Base-by-base conservation (phyloP, 2,888 invertebrate species). In the Heliothis peltigera region DNA sequence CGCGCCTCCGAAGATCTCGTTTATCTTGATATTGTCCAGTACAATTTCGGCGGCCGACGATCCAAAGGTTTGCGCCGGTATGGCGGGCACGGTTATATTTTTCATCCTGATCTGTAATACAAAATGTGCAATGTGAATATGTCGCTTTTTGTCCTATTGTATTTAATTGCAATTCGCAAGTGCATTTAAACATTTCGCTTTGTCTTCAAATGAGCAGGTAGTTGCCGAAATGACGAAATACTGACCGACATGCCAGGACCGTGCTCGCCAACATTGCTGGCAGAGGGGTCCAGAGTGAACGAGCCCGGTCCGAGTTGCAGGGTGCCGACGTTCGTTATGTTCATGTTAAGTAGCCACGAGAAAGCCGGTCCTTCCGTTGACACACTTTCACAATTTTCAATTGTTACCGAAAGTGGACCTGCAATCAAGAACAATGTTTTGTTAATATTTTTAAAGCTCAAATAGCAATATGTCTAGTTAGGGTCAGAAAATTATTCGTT, bases 391-490 rank as follows among this genome's bases (percentile, higher is more conserved):
- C 96, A 96, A 68, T 95, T 91, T 55, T 92, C 91, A 81, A 97
- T 96, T 68, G 95, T 94, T 39, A 96, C 96, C 60, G 96, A 95
- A 59, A 97, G 91, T 39, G 97, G 96, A 63, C 97, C 96, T 96
- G 93, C 54, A 93, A 92, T 68, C 65, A 79, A 75, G 32, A 55
- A 71, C 51, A 60, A 57, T 39, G 15, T 54, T 49, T 43, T 21
- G 21, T 64, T 62, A 58, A 57, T 48, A 1, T 12, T 68, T 59
- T 35, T 44, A n/a, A 18, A 55, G n/a, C 2, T n/a, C 18, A n/a
- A 8, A 22, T 12, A 17, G 17, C 6, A 8, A 25, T 19, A n/a
- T 18, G 7, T 46, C 12, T 3, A 21, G 17, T 10, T 18, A 15
- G 1, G n/a, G 19, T 7, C 18, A 19, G 22, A 7, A 22, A 28